phyloP scores from a whole-genome alignment of 2,113 vertebrate genomes.

The Elaphurus davidianus region DNA sequence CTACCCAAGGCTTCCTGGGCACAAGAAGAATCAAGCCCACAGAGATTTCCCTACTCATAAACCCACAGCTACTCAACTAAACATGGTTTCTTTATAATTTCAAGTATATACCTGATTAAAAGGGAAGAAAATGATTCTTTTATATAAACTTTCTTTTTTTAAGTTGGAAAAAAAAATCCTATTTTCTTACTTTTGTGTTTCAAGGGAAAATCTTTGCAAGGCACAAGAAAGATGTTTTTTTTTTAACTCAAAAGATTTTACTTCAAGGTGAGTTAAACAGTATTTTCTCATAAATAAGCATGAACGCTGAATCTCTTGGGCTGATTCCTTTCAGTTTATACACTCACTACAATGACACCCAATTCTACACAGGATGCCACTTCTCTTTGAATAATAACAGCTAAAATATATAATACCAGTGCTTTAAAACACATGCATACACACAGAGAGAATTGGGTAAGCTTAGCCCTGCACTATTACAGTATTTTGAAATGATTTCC shows the following conservation, averaged over 20 bases:
- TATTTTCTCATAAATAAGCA: constrained; percentile 64
- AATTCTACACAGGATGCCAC: constrained; percentile 36
- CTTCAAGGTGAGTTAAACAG: constrained; percentile 73
- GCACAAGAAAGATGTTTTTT: constrained; percentile 43
- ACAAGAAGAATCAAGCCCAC: neutral
- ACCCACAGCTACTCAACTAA: neutral
- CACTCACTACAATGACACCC: constrained; percentile 29
- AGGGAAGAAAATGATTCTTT: neutral
- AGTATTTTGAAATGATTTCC: constrained; percentile 27
- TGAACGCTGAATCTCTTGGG: constrained; percentile 28
- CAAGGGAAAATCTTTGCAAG: constrained; percentile 2
- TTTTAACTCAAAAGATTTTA: constrained; percentile 54
- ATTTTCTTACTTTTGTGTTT: constrained; percentile 24
- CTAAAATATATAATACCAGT: constrained; percentile 47
- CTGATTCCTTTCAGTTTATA: constrained; percentile 61
- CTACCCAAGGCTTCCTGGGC: neutral
- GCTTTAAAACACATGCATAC: neutral
- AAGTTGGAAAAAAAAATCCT: neutral
- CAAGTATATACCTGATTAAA: neutral
- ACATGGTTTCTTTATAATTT: neutral
- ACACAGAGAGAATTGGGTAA: neutral
- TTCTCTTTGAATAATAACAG: constrained; percentile 54
- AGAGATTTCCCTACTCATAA: neutral
- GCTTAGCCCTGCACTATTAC: neutral
- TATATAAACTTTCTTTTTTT: neutral